These are phyloP conservation scores for Dynastes hyllus DNA, from an alignment of 2,888 invertebrate species.

Conservation along the genomic window DNA sequence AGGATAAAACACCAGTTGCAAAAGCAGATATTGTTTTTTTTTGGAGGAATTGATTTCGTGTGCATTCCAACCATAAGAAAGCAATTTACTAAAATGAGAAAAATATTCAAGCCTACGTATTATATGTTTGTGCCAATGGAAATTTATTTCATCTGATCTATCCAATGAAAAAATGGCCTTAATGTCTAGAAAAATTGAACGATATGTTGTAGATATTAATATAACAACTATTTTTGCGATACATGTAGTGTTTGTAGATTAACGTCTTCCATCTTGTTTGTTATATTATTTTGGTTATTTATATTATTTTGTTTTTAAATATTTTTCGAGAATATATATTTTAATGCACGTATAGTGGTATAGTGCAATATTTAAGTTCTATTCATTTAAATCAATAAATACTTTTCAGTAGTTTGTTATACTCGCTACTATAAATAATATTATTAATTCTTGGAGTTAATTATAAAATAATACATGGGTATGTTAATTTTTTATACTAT, in stretches of 20 bases:
- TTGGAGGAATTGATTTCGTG: no score
- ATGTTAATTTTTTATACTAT: constrained; percentile 21
- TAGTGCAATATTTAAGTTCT: constrained; percentile 32
- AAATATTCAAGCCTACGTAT: constrained; percentile 46
- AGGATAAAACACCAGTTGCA: constrained; percentile 40
- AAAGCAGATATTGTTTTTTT: no score
- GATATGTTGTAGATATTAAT: constrained; percentile 64
- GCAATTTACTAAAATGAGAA: constrained; percentile 33
- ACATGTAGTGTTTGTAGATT: constrained; percentile 61
- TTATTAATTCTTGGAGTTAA: neutral
- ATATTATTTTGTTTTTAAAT: constrained; percentile 45
- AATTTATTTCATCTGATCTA: constrained; percentile 55
- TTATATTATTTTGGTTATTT: constrained; percentile 53
- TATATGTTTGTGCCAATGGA: constrained; percentile 60
- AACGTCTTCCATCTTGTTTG: constrained; percentile 67
- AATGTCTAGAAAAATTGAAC: constrained; percentile 59
- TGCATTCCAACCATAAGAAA: constrained; percentile 51
- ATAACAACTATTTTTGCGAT: constrained; percentile 68
- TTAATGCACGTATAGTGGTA: constrained; percentile 26
- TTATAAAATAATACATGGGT: neutral
- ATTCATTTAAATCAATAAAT: constrained; percentile 10
- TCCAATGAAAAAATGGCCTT: constrained; percentile 69
- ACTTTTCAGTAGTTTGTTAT: constrained; percentile 25
- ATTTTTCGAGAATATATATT: constrained; percentile 23
- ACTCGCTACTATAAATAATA: constrained; percentile 23